phyloP scores from a whole-genome alignment of 30 jellyfish, hydroid and myxozoan genomes.

The Cassiopea xamachana region DNA sequence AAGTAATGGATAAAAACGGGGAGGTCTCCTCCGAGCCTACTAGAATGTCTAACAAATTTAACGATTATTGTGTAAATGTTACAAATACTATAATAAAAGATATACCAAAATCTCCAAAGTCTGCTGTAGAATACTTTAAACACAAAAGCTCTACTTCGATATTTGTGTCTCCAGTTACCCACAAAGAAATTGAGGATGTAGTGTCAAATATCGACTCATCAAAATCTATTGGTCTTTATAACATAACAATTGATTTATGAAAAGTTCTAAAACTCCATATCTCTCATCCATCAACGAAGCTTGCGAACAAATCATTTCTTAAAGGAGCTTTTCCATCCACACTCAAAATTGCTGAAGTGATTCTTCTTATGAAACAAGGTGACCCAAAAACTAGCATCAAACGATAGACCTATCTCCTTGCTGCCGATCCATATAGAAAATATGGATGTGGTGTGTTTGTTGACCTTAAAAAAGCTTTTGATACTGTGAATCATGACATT shows the following conservation, averaged over 20 bases:
- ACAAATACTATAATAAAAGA: slow-evolving; percentile 12
- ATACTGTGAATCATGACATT: background rate
- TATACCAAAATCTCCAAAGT: slow-evolving; percentile 51
- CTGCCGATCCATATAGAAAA: slow-evolving; percentile 42
- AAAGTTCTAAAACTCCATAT: slow-evolving; percentile 19
- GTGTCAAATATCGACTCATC: background rate
- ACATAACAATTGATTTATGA: slow-evolving; percentile 6
- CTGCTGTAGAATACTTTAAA: slow-evolving; percentile 42
- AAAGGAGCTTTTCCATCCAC: background rate
- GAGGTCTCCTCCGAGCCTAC: background rate
- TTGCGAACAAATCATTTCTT: slow-evolving; percentile 9
- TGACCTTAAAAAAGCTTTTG: slow-evolving; percentile 37
- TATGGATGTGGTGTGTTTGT: slow-evolving; percentile 51
- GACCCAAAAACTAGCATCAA: background rate
- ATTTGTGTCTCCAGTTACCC: slow-evolving; percentile 30
- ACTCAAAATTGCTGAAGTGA: background rate
- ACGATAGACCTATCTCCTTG: slow-evolving; percentile 40
- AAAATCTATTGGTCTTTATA: background rate
- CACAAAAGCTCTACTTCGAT: slow-evolving; percentile 34
- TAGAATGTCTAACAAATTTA: background rate
- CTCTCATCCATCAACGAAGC: background rate
- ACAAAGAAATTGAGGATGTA: slow-evolving; percentile 18
- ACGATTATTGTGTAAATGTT: background rate
- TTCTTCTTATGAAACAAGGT: background rate
- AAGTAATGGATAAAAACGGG: background rate